Percentiles rank a stretch among this genome's conserved stretches.
These are phyloP conservation scores for Anas georgica DNA, from an alignment of 2,797 vertebrate genomes.

Conservation along the genomic window DNA sequence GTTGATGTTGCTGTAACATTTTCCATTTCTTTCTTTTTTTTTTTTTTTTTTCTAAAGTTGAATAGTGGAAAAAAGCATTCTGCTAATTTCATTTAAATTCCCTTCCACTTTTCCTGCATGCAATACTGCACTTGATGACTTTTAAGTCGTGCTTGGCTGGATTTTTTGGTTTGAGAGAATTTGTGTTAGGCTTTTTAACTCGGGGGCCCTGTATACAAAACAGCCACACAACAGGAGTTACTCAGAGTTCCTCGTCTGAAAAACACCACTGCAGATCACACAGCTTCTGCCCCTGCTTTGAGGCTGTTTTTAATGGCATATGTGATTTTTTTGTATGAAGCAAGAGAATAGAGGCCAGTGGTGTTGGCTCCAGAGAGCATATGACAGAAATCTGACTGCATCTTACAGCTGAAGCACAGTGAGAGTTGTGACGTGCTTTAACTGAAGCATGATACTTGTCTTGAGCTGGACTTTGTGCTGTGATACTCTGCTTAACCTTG, in stretches of 20 bases:
- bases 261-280: accelerated
- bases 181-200: background rate
- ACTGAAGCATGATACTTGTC: background rate
- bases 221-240: too few species aligned
- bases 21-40: background rate
- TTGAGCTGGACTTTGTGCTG: background rate
- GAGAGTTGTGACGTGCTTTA: background rate
- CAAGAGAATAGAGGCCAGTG: background rate
- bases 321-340: background rate
- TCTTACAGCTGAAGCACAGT: background rate
- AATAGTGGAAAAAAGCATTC: background rate
- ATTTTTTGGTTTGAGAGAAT: background rate
- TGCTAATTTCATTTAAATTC: background rate
- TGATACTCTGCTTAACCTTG: background rate
- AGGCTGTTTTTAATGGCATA: background rate
- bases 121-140: background rate
- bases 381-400: background rate
- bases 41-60: background rate
- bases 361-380: background rate
- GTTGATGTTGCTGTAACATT: background rate
- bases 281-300: background rate
- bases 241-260: background rate
- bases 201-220: background rate
- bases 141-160: background rate
- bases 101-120: background rate